Evolutionary conservation across 2,888 invertebrate species (phyloP).

Genomic region (Fragum whitleyi): DNA sequence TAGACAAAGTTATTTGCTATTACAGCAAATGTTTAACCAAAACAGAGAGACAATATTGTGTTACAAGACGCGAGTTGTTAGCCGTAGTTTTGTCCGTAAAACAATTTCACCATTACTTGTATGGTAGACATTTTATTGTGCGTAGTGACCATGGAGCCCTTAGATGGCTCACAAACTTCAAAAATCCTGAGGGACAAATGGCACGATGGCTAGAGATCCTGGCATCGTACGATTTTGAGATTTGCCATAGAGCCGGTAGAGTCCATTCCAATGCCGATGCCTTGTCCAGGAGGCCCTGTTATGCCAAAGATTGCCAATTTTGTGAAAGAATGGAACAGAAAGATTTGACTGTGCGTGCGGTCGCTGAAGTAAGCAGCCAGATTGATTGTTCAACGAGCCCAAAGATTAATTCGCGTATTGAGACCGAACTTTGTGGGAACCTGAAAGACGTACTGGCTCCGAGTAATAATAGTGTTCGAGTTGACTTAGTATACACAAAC

Average conservation of each 20-base stretch:
- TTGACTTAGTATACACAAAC: not conserved
- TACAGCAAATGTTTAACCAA: slow-evolving; percentile 41
- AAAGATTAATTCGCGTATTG: not conserved
- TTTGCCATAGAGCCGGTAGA: slow-evolving; percentile 37
- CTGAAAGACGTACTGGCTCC: not conserved
- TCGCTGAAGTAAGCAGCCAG: not conserved
- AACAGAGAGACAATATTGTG: slow-evolving; percentile 48
- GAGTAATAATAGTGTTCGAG: not conserved
- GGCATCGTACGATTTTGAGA: slow-evolving; percentile 37
- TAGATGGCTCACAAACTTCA: slow-evolving; percentile 48
- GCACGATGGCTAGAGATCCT: slow-evolving; percentile 47
- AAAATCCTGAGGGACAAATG: slow-evolving; percentile 48
- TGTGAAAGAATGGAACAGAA: slow-evolving; percentile 32
- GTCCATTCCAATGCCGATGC: slow-evolving; percentile 48
- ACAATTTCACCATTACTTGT: slow-evolving; percentile 61
- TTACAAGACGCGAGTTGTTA: slow-evolving; percentile 40
- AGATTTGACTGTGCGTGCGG: not conserved
- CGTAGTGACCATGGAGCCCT: slow-evolving; percentile 56
- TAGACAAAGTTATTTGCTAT: slow-evolving; percentile 44
- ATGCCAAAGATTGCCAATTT: slow-evolving; percentile 20
- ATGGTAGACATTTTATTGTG: slow-evolving; percentile 50
- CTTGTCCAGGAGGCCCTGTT: slow-evolving; percentile 45
- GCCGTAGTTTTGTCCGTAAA: slow-evolving; percentile 49
- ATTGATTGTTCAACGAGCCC: not conserved
- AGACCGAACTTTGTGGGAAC: not conserved